Evolutionary conservation across 2,888 invertebrate genomes (phyloP), one percentile per base, ranked within the genome.

Genomic region (Acronicta leporina): DNA sequence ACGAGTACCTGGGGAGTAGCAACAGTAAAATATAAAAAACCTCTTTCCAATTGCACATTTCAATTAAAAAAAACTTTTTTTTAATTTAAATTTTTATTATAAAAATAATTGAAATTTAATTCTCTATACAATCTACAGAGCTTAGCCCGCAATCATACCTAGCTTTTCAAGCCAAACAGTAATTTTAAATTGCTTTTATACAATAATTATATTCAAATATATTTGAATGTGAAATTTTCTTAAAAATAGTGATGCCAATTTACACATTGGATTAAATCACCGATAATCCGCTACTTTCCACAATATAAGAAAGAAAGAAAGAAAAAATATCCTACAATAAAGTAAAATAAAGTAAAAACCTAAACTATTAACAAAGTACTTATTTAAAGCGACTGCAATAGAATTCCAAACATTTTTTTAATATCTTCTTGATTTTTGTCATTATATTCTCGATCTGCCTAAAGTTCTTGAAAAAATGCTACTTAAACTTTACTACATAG

Each of bases 101-200:
- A 92, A 94, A 94, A 92, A 94, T 94, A 94, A 86, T 91, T 89
- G 86, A 92, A 92, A 91, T 87, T 88, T 80, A 83, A 86, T 85
- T 81, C 46, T 87, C 87, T 89, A 89, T 85, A 77, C 83, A 80
- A 81, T 81, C 81, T 88, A 87, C 85, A 85, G 89, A 91, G 90
- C 92, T 90, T 86, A 87, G 89, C 89, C 86, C 87, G 72, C 87
- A 85, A 86, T 83, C 84, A 86, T 87, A 86, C 86, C 85, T 88
- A 89, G 91, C 91, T 90, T 91, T 87, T 80, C 64, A 92, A 93
- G 92, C 91, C 84, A 82, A 84, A 80, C 73, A 80, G 63, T 75
- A 69, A 56, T 50, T 67, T 72, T 50, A 61, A 71, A 73, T 75
- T 76, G 55, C 54, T 72, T 71, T 63, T 35, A 55, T 58, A 63